Evolutionary conservation across 2,113 vertebrate species (phyloP), one percentile per base, ranked within the genome.

Genomic region (Oceanites oceanicus): DNA sequence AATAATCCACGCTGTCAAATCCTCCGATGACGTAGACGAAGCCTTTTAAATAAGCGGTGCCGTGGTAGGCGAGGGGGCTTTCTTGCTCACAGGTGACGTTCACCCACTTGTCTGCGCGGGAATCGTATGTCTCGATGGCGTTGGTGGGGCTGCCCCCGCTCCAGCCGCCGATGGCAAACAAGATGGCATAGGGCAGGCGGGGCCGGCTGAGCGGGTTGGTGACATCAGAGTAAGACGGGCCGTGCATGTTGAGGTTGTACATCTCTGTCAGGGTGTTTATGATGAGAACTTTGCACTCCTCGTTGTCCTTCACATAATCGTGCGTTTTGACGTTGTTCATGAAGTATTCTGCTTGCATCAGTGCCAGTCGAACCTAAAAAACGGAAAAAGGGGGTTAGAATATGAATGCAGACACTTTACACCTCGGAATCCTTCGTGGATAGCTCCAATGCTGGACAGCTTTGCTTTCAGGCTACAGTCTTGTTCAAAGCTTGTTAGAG

Each of bases 131-230:
- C 87, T 99, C 98, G 2, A 99, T 98, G 85, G 97, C 94, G 11
- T 98, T 98, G 90, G 98, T 98, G 0, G 98, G 98, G 68, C 97
- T 97, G 12, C 97, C 97, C 7, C 96, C 97, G 2, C 98, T 99
- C 98, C 98, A 99, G 94, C 99, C 99, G 4, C 98, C 98, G 4
- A 98, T 98, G 5, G 98, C 98, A 11, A 99, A 98, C 21, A 99
- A 81, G 88, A 99, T 88, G 93, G 97, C 87, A 1, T 97, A 97
- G 52, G 99, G 98, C 82, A 99, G 95, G n/a, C 98, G 98, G 8
- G 98, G 99, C 68, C 97, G 97, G 5, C 97, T 98, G 58, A 99
- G 96, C 0, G 95, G 96, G 88, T 97, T 98, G 84, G 74, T 25
- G 7, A 97, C 96, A 45, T 97, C 95, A 0, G 92, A 97, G 65